Evolutionary conservation across 2,797 vertebrate species (phyloP).

Genomic region (Poeciliopsis presidionis): DNA sequence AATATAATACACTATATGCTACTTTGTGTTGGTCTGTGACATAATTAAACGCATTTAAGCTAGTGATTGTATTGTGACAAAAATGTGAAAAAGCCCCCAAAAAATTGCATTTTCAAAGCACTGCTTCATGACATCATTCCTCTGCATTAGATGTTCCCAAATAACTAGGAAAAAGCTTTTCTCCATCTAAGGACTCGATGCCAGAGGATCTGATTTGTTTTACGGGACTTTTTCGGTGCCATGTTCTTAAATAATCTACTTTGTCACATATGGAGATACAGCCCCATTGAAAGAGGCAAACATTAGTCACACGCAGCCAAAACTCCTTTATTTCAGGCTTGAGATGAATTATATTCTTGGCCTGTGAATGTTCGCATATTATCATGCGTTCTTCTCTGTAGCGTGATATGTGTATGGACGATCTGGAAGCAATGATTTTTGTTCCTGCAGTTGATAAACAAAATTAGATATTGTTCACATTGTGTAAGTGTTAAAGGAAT

Average conservation of each 20-base stretch:
- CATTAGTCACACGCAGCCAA: slow-evolving; percentile 23
- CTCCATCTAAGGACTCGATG: not conserved
- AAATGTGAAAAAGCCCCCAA: not conserved
- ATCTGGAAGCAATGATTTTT: slow-evolving; percentile 38
- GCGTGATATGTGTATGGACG: slow-evolving; percentile 5
- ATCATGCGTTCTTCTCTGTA: slow-evolving; percentile 19
- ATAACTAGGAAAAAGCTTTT: not conserved
- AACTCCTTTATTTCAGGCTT: slow-evolving; percentile 25
- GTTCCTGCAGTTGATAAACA: slow-evolving; percentile 23
- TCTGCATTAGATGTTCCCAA: slow-evolving; percentile 2
- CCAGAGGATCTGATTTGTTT: slow-evolving; percentile 19
- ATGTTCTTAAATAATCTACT: slow-evolving; percentile 10
- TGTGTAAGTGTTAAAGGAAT: slow-evolving; percentile 14
- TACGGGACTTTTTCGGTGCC: not conserved
- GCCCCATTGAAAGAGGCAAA: slow-evolving; percentile 18
- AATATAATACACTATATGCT: not conserved
- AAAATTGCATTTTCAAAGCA: not conserved
- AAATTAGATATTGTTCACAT: slow-evolving; percentile 12
- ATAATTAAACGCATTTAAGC: not conserved
- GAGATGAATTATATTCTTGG: slow-evolving; percentile 26
- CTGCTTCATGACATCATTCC: not conserved
- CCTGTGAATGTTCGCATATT: slow-evolving; percentile 20
- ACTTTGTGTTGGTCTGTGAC: not conserved
- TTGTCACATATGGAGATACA: slow-evolving; percentile 14
- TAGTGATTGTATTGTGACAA: not conserved